A percentile compares a stretch with the other conserved stretches of the same genome.
These are phyloP conservation scores for Araneus ventricosus DNA, from an alignment of 1,140 invertebrate genomes.

Conservation along the genomic window DNA sequence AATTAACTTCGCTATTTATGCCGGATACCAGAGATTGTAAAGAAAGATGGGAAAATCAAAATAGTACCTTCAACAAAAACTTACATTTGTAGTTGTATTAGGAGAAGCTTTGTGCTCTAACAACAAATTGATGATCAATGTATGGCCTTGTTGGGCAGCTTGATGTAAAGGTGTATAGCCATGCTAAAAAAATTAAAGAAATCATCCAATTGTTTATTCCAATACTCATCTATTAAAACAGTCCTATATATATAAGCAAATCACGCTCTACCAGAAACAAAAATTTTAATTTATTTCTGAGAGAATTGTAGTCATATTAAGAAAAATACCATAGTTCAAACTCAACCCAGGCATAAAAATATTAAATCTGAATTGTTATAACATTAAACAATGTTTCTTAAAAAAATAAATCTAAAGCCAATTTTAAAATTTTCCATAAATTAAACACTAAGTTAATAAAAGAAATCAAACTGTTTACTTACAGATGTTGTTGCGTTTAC, in stretches of 20 bases:
- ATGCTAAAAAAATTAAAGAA: conserved; percentile 79
- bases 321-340: too few relatives aligned
- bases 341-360: too few relatives aligned
- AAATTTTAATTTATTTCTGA: too few relatives aligned
- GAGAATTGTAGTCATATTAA: too few relatives aligned
- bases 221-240: too few relatives aligned
- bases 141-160: conserved; percentile 98
- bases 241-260: too few relatives aligned
- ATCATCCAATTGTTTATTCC: too few relatives aligned
- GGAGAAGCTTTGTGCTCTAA: conserved; percentile 96
- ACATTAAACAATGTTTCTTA: not conserved
- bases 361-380: too few relatives aligned
- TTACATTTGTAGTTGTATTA: conserved; percentile 90
- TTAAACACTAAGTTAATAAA: not conserved
- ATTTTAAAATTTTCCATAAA: not conserved
- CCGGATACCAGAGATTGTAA: too few relatives aligned
- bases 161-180: conserved; percentile 99
- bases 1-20: too few relatives aligned
- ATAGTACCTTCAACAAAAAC: not conserved
- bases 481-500: conserved; percentile 84
- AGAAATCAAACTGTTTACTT: conserved; percentile 57
- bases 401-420: not conserved
- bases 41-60: not conserved
- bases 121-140: conserved; percentile 95
- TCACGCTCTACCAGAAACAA: too few relatives aligned